Evolutionary conservation across 2,888 invertebrate species (phyloP), one percentile per base, ranked within the genome.

Genomic region (Notocelia uddmanniana): DNA sequence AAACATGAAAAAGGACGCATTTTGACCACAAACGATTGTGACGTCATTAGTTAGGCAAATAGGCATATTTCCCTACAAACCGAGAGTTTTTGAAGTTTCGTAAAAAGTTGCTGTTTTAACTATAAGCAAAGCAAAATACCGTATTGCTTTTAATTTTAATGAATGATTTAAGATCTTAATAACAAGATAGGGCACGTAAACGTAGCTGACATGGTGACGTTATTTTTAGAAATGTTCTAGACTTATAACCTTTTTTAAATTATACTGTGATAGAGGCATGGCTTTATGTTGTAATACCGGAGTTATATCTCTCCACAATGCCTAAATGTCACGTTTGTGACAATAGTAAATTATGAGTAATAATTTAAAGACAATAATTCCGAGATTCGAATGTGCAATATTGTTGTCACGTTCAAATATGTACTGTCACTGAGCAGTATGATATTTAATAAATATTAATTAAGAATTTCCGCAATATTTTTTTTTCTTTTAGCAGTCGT

Each of bases 221-320:
- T 55, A n/a, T n/a, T n/a, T n/a, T 58, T 55, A 26, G n/a, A 23
- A 15, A 31, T 26, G 26, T 63, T 18, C 11, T 19, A 11, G n/a
- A 41, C n/a, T 9, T 67, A 67, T 72, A 68, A 23, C 72, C 77
- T 69, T 80, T 80, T 79, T 84, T 82, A 83, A 86, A 87, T 87
- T 87, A 81, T 83, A 84, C 88, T 90, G 90, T 90, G 90, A 90
- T 90, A 86, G 82, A 80, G 77, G 72, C 81, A 79, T 74, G 76
- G 74, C 52, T 64, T 67, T 54, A 66, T 41, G 59, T 45, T 52
- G 66, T 60, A 64, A 41, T 52, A 10, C 21, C 45, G 50, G 34
- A 19, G 31, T 9, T 15, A 58, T 59, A 71, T 59, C 70, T 41
- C 52, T 19, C 23, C 31, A 10, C 18, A 59, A 52, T 23, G 52